These are phyloP conservation scores for Pristionchus japonicus DNA, from an alignment of 2,888 invertebrate species.

Conservation along the genomic window DNA sequence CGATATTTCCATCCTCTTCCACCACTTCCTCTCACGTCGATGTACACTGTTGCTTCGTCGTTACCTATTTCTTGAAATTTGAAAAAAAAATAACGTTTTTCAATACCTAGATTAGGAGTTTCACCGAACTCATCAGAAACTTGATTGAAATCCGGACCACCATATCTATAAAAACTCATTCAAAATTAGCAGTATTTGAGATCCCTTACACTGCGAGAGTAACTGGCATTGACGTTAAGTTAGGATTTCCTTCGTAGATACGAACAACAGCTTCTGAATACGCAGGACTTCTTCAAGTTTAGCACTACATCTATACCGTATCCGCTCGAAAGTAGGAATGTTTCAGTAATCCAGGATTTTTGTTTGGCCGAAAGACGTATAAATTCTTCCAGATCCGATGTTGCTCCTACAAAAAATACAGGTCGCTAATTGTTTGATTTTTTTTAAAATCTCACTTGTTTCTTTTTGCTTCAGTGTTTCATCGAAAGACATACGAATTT, in stretches of 20 bases:
- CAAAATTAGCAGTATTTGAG: no score
- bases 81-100: neutral
- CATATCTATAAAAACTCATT: neutral
- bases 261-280: conserved; percentile 24
- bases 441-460: neutral
- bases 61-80: neutral
- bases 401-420: no score
- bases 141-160: neutral
- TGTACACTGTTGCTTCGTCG: conserved; percentile 87
- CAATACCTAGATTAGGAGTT: neutral
- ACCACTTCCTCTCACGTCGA: conserved; percentile 92
- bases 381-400: no score
- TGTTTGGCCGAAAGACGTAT: neutral
- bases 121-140: neutral
- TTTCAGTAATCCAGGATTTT: neutral
- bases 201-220: neutral
- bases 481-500: neutral
- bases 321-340: neutral
- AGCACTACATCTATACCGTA: neutral
- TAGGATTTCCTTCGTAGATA: neutral
- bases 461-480: neutral
- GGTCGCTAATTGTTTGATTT: no score
- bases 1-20: conserved; percentile 83
- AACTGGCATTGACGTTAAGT: neutral
- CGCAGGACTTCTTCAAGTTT: no score